A percentile compares a stretch with the other conserved stretches of the same genome.
phyloP scores from a whole-genome alignment of 1,140 invertebrate species.

The Drosophila bipectinata region DNA sequence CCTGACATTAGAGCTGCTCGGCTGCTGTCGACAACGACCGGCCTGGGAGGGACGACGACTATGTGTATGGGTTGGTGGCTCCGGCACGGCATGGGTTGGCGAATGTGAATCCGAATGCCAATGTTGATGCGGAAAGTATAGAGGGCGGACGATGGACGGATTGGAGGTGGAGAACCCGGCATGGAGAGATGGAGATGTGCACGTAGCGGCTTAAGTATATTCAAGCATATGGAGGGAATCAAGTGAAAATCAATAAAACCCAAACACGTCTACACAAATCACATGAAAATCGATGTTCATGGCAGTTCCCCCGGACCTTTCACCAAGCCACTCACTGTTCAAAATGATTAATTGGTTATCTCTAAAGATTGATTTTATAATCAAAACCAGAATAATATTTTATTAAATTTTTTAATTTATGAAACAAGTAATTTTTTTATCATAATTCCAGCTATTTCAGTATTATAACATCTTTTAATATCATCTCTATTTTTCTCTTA shows the following conservation, averaged over 20 bases:
- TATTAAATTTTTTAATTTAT: too few relatives aligned
- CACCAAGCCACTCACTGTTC: slow-evolving; percentile 7
- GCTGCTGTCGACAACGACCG: slow-evolving; percentile 28
- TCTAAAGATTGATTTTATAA: neutral
- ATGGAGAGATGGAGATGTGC: slow-evolving; percentile 66
- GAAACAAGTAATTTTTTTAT: too few relatives aligned
- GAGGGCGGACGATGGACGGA: neutral
- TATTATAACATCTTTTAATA: too few relatives aligned
- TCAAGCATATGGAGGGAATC: slow-evolving; percentile 81
- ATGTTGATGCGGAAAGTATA: slow-evolving; percentile 23
- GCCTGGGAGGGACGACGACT: slow-evolving; percentile 22
- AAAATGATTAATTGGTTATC: neutral
- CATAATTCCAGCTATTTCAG: too few relatives aligned
- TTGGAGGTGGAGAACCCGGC: neutral
- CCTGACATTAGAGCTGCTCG: slow-evolving; percentile 74
- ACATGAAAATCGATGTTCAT: slow-evolving; percentile 79
- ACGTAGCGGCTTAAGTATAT: slow-evolving; percentile 79
- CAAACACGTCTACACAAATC: slow-evolving; percentile 82
- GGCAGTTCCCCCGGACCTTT: slow-evolving; percentile 31
- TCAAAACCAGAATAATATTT: neutral
- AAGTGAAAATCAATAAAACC: slow-evolving; percentile 82
- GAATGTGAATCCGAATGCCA: slow-evolving; percentile 5
- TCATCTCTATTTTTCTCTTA: neutral
- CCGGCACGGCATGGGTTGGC: slow-evolving; percentile 14
- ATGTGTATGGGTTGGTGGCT: neutral